A percentile compares a stretch with the other conserved stretches of the same genome.
These are phyloP conservation scores for Prunella himalayana DNA, from an alignment of 2,113 vertebrate species.

Conservation along the genomic window DNA sequence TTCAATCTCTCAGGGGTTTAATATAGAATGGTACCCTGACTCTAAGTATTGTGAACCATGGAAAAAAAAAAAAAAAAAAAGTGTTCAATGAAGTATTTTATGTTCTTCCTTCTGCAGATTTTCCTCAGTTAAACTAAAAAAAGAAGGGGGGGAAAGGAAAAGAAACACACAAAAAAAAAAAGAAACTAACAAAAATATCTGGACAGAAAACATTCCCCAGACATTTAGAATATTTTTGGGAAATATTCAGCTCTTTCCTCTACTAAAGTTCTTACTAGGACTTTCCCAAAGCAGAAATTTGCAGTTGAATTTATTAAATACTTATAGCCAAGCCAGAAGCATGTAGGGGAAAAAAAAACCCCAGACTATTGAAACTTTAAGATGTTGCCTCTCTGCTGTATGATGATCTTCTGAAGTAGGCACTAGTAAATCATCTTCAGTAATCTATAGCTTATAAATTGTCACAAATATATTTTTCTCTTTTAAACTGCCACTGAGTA, in stretches of 20 bases:
- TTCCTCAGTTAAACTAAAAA: neutral
- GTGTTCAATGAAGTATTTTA: neutral
- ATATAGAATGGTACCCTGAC: neutral
- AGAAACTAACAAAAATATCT: neutral
- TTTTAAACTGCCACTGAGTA: neutral
- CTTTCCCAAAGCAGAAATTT: neutral
- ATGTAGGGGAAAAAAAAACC: neutral
- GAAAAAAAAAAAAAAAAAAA: neutral
- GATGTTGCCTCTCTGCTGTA: neutral
- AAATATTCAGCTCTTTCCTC: neutral
- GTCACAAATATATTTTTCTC: neutral
- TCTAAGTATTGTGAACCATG: neutral
- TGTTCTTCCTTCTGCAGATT: neutral
- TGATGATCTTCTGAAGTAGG: neutral
- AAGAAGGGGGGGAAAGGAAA: rapidly evolving
- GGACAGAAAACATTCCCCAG: neutral
- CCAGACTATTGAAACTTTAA: neutral
- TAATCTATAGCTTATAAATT: neutral
- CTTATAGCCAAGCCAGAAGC: neutral
- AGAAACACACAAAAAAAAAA: neutral
- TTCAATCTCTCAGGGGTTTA: neutral
- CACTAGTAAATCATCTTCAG: neutral
- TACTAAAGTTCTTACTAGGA: neutral
- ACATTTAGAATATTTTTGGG: neutral
- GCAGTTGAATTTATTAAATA: neutral